A percentile compares a stretch with the other conserved stretches of the same genome.
Conservation (phyloP, 2,113 vertebrate species). For the Microtus pennsylvanicus region DNA sequence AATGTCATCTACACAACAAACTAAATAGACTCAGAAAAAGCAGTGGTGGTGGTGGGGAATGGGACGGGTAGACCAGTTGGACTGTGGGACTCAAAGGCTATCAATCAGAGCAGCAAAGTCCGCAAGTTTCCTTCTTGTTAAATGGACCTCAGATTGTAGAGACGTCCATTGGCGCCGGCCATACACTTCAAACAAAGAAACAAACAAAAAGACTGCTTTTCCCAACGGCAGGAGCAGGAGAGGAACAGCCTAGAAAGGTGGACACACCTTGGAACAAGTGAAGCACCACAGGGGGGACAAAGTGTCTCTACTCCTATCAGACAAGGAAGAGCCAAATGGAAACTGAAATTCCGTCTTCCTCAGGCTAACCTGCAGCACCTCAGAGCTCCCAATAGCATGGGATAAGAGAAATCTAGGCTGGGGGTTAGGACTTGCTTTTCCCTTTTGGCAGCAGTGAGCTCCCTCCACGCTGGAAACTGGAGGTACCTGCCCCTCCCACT, state of each 20-base stretch:
- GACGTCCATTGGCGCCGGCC: neutral
- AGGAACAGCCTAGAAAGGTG: neutral
- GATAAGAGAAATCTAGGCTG: neutral
- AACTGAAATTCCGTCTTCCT: neutral
- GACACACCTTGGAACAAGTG: neutral
- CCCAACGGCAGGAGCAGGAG: neutral
- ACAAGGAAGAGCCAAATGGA: neutral
- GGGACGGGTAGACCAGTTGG: neutral
- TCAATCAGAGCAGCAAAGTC: neutral
- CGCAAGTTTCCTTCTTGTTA: conserved; percentile 38
- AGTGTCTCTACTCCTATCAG: too few relatives aligned
- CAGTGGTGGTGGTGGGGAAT: neutral
- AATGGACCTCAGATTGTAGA: neutral
- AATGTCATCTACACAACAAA: neutral
- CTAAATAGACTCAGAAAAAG: neutral
- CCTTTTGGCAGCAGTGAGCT: neutral
- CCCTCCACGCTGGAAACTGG: neutral
- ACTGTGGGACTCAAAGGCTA: neutral
- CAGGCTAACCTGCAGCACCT: neutral
- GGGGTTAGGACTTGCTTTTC: neutral
- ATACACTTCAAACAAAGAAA: neutral
- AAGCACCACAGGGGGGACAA: neutral
- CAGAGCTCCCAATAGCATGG: accelerated
- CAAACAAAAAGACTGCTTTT: neutral
- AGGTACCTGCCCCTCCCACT: neutral